Base-by-base conservation (phyloP, 2,113 vertebrate genomes). In the Mixornis gularis region DNA sequence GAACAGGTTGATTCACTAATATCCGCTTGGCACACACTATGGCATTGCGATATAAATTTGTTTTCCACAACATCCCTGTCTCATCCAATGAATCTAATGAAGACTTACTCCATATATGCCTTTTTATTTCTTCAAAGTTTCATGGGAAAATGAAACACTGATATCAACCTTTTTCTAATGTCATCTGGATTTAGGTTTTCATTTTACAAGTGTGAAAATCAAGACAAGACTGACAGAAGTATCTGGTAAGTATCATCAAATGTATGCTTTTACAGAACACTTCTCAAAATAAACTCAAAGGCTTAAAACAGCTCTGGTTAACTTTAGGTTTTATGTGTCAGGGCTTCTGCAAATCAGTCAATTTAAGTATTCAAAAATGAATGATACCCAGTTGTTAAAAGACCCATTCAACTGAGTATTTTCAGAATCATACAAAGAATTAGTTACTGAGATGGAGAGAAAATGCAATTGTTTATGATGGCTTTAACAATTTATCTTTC, bases 31-130 rank as follows among this genome's bases (percentile, higher is more conserved):
- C 24, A 81, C 9, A 25, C 19, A 29, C 14, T 27, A 21, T 52
- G 24, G 58, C 17, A 40, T 11, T 65, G 20, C 11, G 19, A 64
- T 40, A 55, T 20, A 21, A 13, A 43, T 25, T 24, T 41, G 5
- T 49, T 90, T 64, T 64, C 27, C 13, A 17, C 48, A 34, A 62
- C 38, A 9, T 26, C 32, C 25, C 13, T 48, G 20, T 32, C 34
- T 73, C 49, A 44, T 40, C 20, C 24, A 69, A 7, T 44, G 17
- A 85, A 79, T 17, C 34, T 29, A 73, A 17, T 44, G 17, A 77
- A 44, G 9, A 40, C 6, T 63, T 59, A 27, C 6, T 74, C 14
- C 16, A 32, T 21, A 40, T 0, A 40, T 0, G 0, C 36, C 4
- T 63, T 60, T 70, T 19, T 60, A 9, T 66, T 78, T 63, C 56